Conservation (phyloP, 2,888 invertebrate genomes). For the Lepidocyrtoides sp. region DNA sequence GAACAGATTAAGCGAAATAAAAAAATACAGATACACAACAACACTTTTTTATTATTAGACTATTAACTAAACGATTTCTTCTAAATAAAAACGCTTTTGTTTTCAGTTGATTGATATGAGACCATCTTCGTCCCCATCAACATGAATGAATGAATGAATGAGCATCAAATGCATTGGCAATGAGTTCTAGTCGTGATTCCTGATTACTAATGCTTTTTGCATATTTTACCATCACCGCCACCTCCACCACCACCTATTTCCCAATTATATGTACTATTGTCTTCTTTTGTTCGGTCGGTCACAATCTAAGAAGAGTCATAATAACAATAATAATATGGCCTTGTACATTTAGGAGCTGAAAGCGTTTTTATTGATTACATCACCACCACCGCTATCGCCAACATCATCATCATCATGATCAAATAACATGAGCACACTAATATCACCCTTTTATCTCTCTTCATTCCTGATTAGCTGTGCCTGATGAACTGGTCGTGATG, state of each 20-base stretch:
- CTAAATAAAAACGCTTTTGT: slow-evolving; percentile 27
- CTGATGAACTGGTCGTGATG: slow-evolving; percentile 54
- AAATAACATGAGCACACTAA: neutral
- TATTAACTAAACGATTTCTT: slow-evolving; percentile 32
- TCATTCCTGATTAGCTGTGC: slow-evolving; percentile 68
- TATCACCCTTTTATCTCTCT: slow-evolving; percentile 53
- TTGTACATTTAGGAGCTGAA: slow-evolving; percentile 20
- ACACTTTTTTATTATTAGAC: too few relatives aligned
- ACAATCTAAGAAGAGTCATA: too few relatives aligned
- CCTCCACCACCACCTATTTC: slow-evolving; percentile 36
- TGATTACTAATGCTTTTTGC: slow-evolving; percentile 58
- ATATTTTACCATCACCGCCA: too few relatives aligned
- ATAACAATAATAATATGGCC: neutral
- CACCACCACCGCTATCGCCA: slow-evolving; percentile 14
- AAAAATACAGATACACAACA: neutral
- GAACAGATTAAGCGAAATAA: neutral
- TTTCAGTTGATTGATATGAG: slow-evolving; percentile 47
- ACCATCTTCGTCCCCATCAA: neutral
- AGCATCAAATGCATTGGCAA: slow-evolving; percentile 36
- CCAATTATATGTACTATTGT: slow-evolving; percentile 45
- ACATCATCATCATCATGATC: neutral
- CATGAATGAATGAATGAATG: too few relatives aligned
- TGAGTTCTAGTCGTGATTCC: slow-evolving; percentile 37
- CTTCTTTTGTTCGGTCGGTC: neutral
- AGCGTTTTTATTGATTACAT: slow-evolving; percentile 56